Conservation (phyloP, 1,140 invertebrate genomes). For the Steinernema feltiae region DNA sequence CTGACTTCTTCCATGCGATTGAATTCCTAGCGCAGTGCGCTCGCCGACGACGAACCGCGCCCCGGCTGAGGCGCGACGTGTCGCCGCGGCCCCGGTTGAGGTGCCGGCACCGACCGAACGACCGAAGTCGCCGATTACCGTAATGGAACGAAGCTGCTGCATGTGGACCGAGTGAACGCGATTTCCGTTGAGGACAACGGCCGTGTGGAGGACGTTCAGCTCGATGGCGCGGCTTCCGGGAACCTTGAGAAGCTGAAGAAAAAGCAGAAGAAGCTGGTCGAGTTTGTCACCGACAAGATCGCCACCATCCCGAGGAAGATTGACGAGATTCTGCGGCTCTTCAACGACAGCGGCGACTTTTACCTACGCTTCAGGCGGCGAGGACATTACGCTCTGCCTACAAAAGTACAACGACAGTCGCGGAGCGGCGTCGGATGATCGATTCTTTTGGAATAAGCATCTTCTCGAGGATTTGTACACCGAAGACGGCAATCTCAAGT, state of each 20-base stretch:
- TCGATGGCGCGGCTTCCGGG: not conserved
- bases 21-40: no score
- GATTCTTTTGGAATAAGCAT: slow-evolving; percentile 36
- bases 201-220: not conserved
- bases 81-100: no score
- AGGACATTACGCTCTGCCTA: slow-evolving; percentile 42
- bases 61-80: no score
- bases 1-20: no score
- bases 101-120: no score
- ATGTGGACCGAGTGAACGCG: not conserved
- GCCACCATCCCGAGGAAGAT: slow-evolving; percentile 30
- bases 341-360: slow-evolving; percentile 53
- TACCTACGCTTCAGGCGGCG: slow-evolving; percentile 37
- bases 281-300: slow-evolving; percentile 38
- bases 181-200: not conserved
- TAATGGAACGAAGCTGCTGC: slow-evolving; percentile 4
- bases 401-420: slow-evolving; percentile 36
- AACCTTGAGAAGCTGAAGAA: slow-evolving; percentile 44
- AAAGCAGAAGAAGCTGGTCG: slow-evolving; percentile 39
- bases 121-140: slow-evolving; percentile 2
- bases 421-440: slow-evolving; percentile 11
- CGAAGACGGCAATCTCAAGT: slow-evolving; percentile 16
- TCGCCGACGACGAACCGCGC: no score
- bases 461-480: slow-evolving; percentile 16
- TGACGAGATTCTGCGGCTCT: slow-evolving; percentile 45